Percentiles rank a stretch among this genome's conserved stretches.
phyloP scores from a whole-genome alignment of 2,113 vertebrate species.

The Pterocles orientalis region DNA sequence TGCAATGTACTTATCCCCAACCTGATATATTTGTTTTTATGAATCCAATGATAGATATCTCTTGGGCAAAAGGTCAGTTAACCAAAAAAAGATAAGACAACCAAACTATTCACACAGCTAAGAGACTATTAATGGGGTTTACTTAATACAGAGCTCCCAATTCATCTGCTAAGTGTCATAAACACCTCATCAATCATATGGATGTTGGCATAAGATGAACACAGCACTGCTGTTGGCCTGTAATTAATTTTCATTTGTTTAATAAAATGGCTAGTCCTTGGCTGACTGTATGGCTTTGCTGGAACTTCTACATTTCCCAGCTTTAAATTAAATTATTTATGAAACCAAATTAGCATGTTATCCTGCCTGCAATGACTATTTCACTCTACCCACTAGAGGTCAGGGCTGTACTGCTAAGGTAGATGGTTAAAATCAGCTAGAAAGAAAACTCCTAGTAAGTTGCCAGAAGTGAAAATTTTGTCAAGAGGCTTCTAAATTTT shows the following conservation, averaged over 20 bases:
- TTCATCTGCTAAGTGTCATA: not conserved
- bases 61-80: not conserved
- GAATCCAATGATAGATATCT: not conserved
- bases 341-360: not conserved
- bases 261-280: not conserved
- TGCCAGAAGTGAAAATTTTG: not conserved
- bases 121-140: not conserved
- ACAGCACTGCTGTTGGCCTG: not conserved
- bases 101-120: not conserved
- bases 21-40: not conserved
- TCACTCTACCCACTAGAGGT: conserved; percentile 59
- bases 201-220: not conserved
- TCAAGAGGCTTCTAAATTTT: not conserved
- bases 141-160: not conserved
- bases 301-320: not conserved
- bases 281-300: not conserved
- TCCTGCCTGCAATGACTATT: not conserved
- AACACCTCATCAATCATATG: conserved; percentile 13
- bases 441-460: not conserved
- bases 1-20: not conserved
- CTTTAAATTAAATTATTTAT: not conserved
- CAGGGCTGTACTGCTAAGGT: conserved; percentile 39
- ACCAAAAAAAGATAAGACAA: not conserved
- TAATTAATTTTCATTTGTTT: conserved; percentile 18
- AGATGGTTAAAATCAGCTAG: not conserved